A percentile compares a stretch with the other conserved stretches of the same genome.
Conservation (phyloP, 2,113 vertebrate genomes). For the Coregonus clupeaformis region DNA sequence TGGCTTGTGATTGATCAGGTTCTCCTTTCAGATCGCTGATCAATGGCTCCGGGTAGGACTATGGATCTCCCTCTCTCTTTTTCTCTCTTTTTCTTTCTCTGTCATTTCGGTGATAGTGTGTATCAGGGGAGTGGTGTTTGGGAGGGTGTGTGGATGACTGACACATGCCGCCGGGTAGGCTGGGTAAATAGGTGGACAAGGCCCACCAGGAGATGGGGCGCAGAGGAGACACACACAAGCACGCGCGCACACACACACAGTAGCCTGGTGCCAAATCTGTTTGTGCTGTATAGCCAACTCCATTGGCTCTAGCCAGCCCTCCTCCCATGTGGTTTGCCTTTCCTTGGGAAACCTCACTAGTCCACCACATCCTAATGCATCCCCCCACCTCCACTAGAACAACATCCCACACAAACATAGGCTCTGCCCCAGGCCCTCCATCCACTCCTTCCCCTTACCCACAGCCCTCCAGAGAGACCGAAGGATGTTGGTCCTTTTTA, state of each 20-base stretch:
- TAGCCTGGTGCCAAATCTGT: too few species aligned
- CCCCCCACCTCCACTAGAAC: too few species aligned
- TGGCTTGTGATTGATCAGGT: constrained; percentile 88
- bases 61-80: constrained; percentile 53
- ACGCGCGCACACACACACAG: neutral
- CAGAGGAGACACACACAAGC: constrained; percentile 4
- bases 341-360: too few species aligned
- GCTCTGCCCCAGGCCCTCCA: too few species aligned
- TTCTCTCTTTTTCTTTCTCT: constrained; percentile 34
- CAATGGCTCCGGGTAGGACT: constrained; percentile 78
- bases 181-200: constrained; percentile 52
- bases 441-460: too few species aligned
- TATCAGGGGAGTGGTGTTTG: constrained; percentile 46
- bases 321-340: too few species aligned
- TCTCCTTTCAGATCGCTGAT: constrained; percentile 85
- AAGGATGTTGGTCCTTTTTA: too few species aligned
- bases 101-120: neutral
- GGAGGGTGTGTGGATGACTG: constrained; percentile 58
- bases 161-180: constrained; percentile 67
- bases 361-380: too few species aligned
- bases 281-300: too few species aligned
- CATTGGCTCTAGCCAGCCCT: too few species aligned
- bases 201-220: constrained; percentile 68
- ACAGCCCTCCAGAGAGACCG: too few species aligned
- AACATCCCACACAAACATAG: too few species aligned